Percentiles rank a stretch among this genome's conserved stretches.
These are phyloP conservation scores for Paedocypris sp. DNA, from an alignment of 2,113 vertebrate genomes.

Conservation along the genomic window DNA sequence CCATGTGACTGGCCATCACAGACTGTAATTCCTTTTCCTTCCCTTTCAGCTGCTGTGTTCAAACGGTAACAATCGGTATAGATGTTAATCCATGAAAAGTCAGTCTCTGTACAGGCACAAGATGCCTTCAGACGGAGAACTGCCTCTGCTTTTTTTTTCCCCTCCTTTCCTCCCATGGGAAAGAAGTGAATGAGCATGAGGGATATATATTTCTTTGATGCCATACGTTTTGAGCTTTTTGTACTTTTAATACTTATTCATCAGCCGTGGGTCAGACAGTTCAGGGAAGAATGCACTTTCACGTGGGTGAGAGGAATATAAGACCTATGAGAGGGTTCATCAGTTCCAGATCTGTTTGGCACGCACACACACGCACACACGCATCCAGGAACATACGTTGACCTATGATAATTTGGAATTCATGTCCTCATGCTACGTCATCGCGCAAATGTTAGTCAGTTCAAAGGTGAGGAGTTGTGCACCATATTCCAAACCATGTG, in stretches of 20 bases:
- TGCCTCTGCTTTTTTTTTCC: neutral
- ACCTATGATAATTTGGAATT: conserved; percentile 8
- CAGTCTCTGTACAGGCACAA: conserved; percentile 44
- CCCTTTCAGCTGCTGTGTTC: conserved; percentile 50
- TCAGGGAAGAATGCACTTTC: neutral
- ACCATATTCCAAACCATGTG: conserved; percentile 6
- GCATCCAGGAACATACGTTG: neutral
- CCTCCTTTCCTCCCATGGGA: conserved; percentile 48
- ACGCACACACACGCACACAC: neutral
- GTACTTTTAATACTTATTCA: too few species aligned
- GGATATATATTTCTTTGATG: too few species aligned
- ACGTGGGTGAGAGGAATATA: too few species aligned
- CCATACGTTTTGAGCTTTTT: neutral
- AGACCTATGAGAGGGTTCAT: too few species aligned
- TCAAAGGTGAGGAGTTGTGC: conserved; percentile 32
- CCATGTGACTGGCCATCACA: conserved; percentile 57
- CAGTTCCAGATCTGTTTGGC: neutral
- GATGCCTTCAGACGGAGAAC: conserved; percentile 33
- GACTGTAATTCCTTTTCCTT: conserved; percentile 47
- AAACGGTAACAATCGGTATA: conserved; percentile 55
- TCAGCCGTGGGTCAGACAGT: too few species aligned
- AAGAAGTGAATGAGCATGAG: conserved; percentile 49
- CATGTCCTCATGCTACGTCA: conserved; percentile 9
- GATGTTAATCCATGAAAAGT: conserved; percentile 64
- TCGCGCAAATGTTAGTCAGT: conserved; percentile 17